phyloP scores from a whole-genome alignment of 37 sponge, comb jelly and placozoan species.

The Spongia lamella region DNA sequence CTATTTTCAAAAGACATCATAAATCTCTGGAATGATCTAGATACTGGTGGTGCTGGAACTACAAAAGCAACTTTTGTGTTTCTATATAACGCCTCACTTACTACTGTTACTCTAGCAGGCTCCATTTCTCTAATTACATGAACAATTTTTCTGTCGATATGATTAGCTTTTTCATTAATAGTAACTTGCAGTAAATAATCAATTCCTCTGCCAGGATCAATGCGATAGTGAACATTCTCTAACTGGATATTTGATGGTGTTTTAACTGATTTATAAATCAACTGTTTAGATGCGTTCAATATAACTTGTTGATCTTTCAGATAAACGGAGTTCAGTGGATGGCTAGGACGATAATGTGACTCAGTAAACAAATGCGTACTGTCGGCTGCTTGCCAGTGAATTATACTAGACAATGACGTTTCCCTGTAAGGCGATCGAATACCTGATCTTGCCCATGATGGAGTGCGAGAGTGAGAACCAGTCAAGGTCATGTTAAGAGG shows the following conservation, averaged over 20 bases:
- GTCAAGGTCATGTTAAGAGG: constrained; percentile 2
- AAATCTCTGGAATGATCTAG: constrained; percentile 49
- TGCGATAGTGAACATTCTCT: constrained; percentile 20
- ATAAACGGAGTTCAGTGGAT: background rate
- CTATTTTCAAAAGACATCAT: constrained; percentile 68
- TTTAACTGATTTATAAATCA: background rate
- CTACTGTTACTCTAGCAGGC: constrained; percentile 22
- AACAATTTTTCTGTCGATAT: background rate
- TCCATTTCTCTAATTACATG: constrained; percentile 28
- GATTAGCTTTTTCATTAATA: background rate
- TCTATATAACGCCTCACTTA: constrained; percentile 9
- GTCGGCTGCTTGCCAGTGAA: constrained; percentile 33
- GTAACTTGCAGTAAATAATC: constrained; percentile 31
- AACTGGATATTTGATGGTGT: background rate
- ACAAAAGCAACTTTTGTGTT: constrained; percentile 52
- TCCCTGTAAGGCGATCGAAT: constrained; percentile 23
- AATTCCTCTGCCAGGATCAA: constrained; percentile 48
- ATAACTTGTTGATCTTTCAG: constrained; percentile 1
- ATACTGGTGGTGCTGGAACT: constrained; percentile 33
- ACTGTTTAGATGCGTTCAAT: background rate
- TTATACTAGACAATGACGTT: background rate
- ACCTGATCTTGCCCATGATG: constrained; percentile 37
- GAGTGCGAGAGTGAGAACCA: constrained; percentile 28
- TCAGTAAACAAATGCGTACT: constrained; percentile 32
- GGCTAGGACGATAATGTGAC: constrained; percentile 27